Percentiles rank a stretch among this genome's conserved stretches.
Evolutionary conservation across 2,797 vertebrate species (phyloP).

Genomic region (Brotogeris chrysoptera): DNA sequence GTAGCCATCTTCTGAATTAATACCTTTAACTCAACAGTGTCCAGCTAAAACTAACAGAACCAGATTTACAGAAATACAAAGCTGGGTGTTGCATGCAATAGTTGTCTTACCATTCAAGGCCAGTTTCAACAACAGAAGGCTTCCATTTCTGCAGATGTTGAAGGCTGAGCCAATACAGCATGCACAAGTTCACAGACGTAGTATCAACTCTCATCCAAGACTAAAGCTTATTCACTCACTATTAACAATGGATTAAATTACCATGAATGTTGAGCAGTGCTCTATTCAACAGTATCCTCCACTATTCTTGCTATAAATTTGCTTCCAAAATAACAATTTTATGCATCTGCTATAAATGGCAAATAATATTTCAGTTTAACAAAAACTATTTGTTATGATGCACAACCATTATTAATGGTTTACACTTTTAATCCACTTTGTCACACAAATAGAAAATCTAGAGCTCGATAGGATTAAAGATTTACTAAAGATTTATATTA

Average conservation of each 20-base stretch:
- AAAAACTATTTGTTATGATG: constrained; percentile 26
- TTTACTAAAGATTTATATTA: background rate
- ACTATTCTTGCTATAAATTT: constrained; percentile 9
- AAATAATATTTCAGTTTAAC: constrained; percentile 29
- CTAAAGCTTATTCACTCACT: constrained; percentile 28
- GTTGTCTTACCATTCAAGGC: background rate
- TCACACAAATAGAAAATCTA: constrained; percentile 14
- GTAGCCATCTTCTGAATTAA: background rate
- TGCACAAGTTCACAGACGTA: background rate
- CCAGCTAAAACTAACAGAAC: background rate
- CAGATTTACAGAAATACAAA: background rate
- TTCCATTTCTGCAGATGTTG: background rate
- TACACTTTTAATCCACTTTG: constrained; percentile 30
- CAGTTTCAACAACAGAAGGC: background rate
- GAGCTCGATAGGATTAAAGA: constrained; percentile 21
- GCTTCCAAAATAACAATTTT: constrained; percentile 43
- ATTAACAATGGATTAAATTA: constrained; percentile 1
- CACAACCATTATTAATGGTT: constrained; percentile 28
- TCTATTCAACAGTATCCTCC: constrained; percentile 5
- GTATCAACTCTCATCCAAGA: background rate
- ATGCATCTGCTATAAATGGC: background rate
- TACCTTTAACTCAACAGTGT: background rate
- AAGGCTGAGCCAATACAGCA: background rate
- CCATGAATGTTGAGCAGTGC: background rate
- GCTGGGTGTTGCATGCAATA: background rate